Evolutionary conservation across 2,113 vertebrate genomes (phyloP), one percentile per base, ranked within the genome.

Genomic region (Larimichthys crocea): DNA sequence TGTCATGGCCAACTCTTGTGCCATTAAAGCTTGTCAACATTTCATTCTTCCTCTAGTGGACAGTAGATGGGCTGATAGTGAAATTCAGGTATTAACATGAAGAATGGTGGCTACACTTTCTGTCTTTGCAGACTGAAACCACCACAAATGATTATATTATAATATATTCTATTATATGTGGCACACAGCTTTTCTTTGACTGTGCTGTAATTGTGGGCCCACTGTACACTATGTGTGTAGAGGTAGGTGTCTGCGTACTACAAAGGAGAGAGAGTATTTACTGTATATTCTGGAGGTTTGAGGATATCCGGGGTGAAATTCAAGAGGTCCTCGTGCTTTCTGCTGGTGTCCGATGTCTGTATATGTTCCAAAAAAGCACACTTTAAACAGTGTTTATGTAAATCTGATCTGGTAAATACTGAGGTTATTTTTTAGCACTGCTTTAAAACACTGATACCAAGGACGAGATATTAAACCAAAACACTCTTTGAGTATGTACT

Each of bases 1-100:
- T 26, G 29, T 86, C 84, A 82, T 80, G 81, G 79, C 81, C 80
- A 40, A 59, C 61, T 85, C 72, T 76, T 67, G 42, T 84, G 61
- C 71, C 81, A 82, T 83, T 86, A 69, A 70, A 91, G 56, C 60
- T 73, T 60, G 76, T 81, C 76, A 81, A 50, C 76, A 80, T 88
- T 89, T 82, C 26, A 26, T 26, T 68, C 19, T 79, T 79, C 56
- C 49, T 35, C 31, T 22, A 53, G 44, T 3, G 17, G 40, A 82
- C 71, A 86, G 70, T 81, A 65, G 83, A 76, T 56, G 64, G 66
- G 63, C 46, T 65, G 64, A 67, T 57, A 68, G 52, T 61, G 49
- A 73, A 82, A 73, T 72, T 16, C 85, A 82, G 46, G 75, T 16
- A 63, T 82, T 67, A 84, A 83, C 50, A 53, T 69, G 68, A 49